Evolutionary conservation across 2,888 invertebrate species (phyloP), one percentile per base, ranked within the genome.

Genomic region (Acrocera orbiculus): DNA sequence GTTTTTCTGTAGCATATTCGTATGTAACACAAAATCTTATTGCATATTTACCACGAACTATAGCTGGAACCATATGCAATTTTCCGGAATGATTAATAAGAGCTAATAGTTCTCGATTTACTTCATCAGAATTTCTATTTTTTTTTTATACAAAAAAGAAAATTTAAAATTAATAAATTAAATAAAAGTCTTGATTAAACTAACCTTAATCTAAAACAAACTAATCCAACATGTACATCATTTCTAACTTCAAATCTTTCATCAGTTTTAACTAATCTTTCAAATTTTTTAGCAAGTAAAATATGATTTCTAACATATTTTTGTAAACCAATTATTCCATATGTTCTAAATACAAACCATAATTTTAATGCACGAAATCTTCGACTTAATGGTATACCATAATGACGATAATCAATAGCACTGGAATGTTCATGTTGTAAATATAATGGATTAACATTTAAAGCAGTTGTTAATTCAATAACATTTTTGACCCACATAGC

Each of bases 401-500:
- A 90, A 51, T 90, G 86, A 50, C 76, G 61, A 47, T 74, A 75
- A 48, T 77, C 77, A 32, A 75, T 73, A 3, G 73, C 68, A 46
- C 72, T 70, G 38, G 73, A 69, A 54, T 82, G 80, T 29, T 77
- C 77, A 52, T 86, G 85, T 49, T 82, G 78, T 8, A 89, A 63
- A 47, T 89, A 89, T 6, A 87, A 54, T 0, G 87, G 86, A 60
- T 87, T 82, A 1, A 89, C 86, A 14, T 81, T 67, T n/a, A 90
- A 60, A 0, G 86, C 86, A 19, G 76, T 73, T 4, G 85, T 86
- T 31, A 89, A 62, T 36, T 71, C 70, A 49, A 77, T 75, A 25
- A 76, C 67, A 51, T 85, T 78, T 30, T 65, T 69, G 30, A 74
- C 83, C 87, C 87, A 89, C 53, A 89, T 65, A 13, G 79, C 73